A percentile compares a stretch with the other conserved stretches of the same genome.
phyloP scores from a whole-genome alignment of 2,888 invertebrate species.

The Aspidiotus destructor region DNA sequence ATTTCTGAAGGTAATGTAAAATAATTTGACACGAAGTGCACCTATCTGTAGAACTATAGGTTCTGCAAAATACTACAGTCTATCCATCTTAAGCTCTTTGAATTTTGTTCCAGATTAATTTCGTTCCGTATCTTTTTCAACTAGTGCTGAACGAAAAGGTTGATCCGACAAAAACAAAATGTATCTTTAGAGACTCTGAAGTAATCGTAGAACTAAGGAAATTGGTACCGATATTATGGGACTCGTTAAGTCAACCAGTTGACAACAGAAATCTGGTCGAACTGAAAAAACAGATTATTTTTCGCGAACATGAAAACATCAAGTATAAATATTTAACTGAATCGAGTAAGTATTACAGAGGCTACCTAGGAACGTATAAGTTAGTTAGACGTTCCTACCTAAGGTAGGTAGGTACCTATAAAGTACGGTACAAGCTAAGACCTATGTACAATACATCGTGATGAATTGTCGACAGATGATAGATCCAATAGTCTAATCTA shows the following conservation, averaged over 20 bases:
- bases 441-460: no score
- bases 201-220: constrained; percentile 17
- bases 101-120: constrained; percentile 21
- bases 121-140: constrained; percentile 16
- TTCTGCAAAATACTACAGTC: not conserved
- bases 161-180: constrained; percentile 6
- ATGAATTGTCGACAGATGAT: no score
- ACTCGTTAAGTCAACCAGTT: not conserved
- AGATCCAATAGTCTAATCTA: no score
- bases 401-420: no score
- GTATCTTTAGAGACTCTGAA: constrained; percentile 6
- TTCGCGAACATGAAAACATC: not conserved
- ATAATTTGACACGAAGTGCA: not conserved
- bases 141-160: constrained; percentile 7
- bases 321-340: no score
- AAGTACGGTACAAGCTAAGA: no score
- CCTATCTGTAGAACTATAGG: not conserved
- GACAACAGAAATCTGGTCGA: not conserved
- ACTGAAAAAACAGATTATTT: constrained; percentile 1
- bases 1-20: constrained; percentile 19
- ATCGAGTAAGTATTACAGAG: no score
- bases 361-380: no score
- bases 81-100: not conserved
- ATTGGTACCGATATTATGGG: constrained; percentile 11
- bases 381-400: no score